Base-by-base conservation (phyloP, 1,140 invertebrate genomes). In the Proales similis region DNA sequence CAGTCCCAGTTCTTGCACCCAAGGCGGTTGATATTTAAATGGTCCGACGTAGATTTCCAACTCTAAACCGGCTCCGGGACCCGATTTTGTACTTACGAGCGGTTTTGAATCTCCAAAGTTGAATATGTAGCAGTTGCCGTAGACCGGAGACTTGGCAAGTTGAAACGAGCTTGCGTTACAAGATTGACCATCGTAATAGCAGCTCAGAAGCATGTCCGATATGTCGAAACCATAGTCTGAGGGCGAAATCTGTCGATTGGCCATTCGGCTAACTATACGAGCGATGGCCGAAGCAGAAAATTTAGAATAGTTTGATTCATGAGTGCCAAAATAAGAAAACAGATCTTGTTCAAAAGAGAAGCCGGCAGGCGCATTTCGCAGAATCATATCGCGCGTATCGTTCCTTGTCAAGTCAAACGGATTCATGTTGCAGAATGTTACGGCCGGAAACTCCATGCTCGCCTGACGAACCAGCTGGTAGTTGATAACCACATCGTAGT, bases 401-500 rank as follows among this genome's bases (percentile, higher is more conserved):
- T 36, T 9, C 14, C 33, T 36, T 36, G 33, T 36, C 14, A 36
- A 38, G 47, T 64, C 64, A 14, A 70, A 63, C 0, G 74, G 71
- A 65, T 77, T 77, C 17, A 74, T 42, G 65, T 77, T 77, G 49
- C 75, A 77, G 14, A 77, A 60, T 0, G 74, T 75, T 0, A 77
- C 69, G 22, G 72, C 73, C 7, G 75, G 75, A 65, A 77, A 76
- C 0, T 69, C 66, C 7, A 22, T n/a, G 22, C 32, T 17, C 11
- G 48, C 22, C n/a, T 53, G 32, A 5, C 17, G n/a, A 5, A 53
- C 19, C 11, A 53, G 24, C 42, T 53, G 12, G 26, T 53, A 53
- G 19, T 36, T 36, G 7, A 53, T 36, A 6, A 36, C 19, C 22
- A 36, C 32, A 38, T 53, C n/a, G n/a, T n/a, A n/a, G n/a, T n/a